Evolutionary conservation across 1,140 invertebrate species (phyloP).

Genomic region (Nixonia krombeini): DNA sequence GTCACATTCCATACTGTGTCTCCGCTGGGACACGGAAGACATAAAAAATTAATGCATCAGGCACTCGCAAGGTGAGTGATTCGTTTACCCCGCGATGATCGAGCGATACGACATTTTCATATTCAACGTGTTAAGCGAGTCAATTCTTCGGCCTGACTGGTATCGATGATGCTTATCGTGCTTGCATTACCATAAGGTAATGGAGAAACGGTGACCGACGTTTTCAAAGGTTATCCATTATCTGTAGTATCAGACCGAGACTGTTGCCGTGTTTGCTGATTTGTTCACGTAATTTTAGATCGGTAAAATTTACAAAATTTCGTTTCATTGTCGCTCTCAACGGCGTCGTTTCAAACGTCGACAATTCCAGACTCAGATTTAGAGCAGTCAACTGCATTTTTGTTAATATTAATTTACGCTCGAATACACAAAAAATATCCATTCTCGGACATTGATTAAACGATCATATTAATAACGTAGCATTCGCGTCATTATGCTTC

Average conservation of each 20-base stretch:
- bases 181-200: slow-evolving; percentile 51
- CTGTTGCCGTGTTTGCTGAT: neutral
- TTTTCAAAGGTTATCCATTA: slow-evolving; percentile 58
- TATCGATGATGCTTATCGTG: slow-evolving; percentile 36
- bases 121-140: slow-evolving; percentile 16
- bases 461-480: no score
- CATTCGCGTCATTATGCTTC: no score
- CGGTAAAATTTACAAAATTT: neutral
- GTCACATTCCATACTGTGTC: no score
- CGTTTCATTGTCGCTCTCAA: neutral
- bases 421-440: no score
- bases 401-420: no score
- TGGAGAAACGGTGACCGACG: slow-evolving; percentile 51
- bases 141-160: slow-evolving; percentile 28
- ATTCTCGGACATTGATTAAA: no score
- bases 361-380: no score
- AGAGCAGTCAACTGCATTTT: no score
- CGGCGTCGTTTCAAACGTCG: neutral
- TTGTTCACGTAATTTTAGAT: neutral
- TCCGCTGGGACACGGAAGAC: slow-evolving; percentile 14
- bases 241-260: slow-evolving; percentile 11
- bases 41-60: slow-evolving; percentile 29
- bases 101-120: slow-evolving; percentile 25
- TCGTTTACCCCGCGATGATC: slow-evolving; percentile 16
- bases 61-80: slow-evolving; percentile 22